Evolutionary conservation across 2,888 invertebrate species (phyloP).

Genomic region (Actias luna): DNA sequence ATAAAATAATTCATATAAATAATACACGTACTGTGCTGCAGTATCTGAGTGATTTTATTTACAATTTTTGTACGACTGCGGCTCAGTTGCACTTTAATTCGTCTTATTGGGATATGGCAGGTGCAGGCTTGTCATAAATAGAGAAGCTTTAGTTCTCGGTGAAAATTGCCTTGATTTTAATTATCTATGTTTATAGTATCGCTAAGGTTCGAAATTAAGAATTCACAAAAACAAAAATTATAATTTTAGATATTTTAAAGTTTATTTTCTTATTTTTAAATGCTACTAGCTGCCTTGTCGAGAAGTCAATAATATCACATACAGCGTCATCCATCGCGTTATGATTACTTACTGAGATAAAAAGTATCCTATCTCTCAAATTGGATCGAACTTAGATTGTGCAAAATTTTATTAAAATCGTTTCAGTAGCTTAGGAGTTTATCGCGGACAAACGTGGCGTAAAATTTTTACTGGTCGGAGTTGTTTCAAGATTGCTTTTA

Average conservation of each 20-base stretch:
- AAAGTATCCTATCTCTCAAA: too few relatives aligned
- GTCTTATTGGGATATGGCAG: constrained; percentile 56
- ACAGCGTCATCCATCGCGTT: too few relatives aligned
- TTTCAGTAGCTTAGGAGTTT: too few relatives aligned
- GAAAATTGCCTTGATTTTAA: not conserved
- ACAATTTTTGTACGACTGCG: constrained; percentile 49
- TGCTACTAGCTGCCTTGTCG: not conserved
- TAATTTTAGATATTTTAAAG: not conserved
- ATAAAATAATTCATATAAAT: constrained; percentile 49
- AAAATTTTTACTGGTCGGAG: not conserved
- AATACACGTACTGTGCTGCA: constrained; percentile 47
- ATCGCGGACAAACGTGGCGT: too few relatives aligned
- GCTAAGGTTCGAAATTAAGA: not conserved
- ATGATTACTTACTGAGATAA: too few relatives aligned
- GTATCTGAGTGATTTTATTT: constrained; percentile 56
- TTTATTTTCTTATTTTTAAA: too few relatives aligned
- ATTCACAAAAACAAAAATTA: not conserved
- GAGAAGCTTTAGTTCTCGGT: not conserved
- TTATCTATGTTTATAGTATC: not conserved
- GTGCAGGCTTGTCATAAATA: constrained; percentile 50
- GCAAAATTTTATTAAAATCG: not conserved
- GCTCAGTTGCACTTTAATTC: constrained; percentile 29
- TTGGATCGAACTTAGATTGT: too few relatives aligned
- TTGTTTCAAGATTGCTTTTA: not conserved
- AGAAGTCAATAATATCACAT: too few relatives aligned